phyloP scores from a whole-genome alignment of 2,113 vertebrate species.

The Plecotus auritus region DNA sequence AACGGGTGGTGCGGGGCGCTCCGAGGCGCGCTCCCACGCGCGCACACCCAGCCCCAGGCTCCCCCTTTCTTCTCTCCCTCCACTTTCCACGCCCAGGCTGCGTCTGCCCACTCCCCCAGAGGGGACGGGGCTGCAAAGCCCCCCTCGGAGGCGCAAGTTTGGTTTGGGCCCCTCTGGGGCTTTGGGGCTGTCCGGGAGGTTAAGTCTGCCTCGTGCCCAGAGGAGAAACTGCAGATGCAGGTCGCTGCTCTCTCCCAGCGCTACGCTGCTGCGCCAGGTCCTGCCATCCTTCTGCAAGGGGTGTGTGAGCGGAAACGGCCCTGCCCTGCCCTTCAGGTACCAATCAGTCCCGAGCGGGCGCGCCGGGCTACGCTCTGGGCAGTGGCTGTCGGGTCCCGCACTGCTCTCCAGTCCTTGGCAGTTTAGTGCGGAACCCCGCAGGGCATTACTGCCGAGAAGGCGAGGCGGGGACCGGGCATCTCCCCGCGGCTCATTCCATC shows the following conservation, averaged over 20 bases:
- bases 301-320: background rate
- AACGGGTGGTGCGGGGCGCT: background rate
- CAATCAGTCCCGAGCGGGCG: background rate
- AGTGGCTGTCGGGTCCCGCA: background rate
- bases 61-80: background rate
- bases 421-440: background rate
- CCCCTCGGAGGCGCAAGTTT: background rate
- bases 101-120: background rate
- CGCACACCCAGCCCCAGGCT: slow-evolving; percentile 22
- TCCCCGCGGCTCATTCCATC: background rate
- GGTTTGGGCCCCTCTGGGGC: background rate
- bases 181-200: background rate
- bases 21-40: slow-evolving; percentile 39
- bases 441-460: background rate
- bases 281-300: background rate
- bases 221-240: background rate
- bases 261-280: background rate
- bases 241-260: background rate
- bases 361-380: background rate
- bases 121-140: background rate
- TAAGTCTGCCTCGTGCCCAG: background rate
- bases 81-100: background rate
- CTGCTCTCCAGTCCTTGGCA: background rate
- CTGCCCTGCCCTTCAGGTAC: slow-evolving; percentile 6
- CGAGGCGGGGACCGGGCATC: background rate